phyloP scores from a whole-genome alignment of 2,113 vertebrate species.

The Pao palembangensis region DNA sequence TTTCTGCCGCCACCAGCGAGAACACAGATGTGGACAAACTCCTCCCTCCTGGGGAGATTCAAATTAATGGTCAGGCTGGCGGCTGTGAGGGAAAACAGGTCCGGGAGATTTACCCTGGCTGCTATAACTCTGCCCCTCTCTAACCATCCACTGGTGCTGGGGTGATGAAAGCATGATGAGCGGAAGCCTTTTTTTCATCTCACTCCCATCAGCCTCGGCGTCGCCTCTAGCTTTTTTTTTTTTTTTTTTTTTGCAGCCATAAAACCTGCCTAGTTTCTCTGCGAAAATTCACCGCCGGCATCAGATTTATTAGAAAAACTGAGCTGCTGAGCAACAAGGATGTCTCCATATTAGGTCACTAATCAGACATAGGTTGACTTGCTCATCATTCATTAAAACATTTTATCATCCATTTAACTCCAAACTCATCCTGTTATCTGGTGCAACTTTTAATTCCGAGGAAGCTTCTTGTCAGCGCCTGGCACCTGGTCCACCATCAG shows the following conservation, averaged over 20 bases:
- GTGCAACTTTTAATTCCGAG: no score
- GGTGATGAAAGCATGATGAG: slow-evolving; percentile 62
- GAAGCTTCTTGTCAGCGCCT: no score
- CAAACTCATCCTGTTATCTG: no score
- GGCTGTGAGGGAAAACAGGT: slow-evolving; percentile 25
- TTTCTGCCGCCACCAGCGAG: slow-evolving; percentile 8
- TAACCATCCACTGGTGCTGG: slow-evolving; percentile 28
- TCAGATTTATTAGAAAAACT: slow-evolving; percentile 41
- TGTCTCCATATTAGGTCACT: slow-evolving; percentile 9
- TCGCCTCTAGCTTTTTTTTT: slow-evolving; percentile 41
- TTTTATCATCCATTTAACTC: no score
- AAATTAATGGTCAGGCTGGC: slow-evolving; percentile 54
- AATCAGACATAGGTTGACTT: slow-evolving; percentile 3
- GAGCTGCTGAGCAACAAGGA: slow-evolving; percentile 11
- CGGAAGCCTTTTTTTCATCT: slow-evolving; percentile 56
- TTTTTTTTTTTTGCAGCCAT: slow-evolving; percentile 10
- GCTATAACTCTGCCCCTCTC: slow-evolving; percentile 45
- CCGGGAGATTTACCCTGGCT: slow-evolving; percentile 55
- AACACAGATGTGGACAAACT: slow-evolving; percentile 37
- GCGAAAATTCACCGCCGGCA: slow-evolving; percentile 29
- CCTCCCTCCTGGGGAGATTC: slow-evolving; percentile 28
- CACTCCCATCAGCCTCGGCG: slow-evolving; percentile 38
- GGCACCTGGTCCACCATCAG: no score
- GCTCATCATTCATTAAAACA: neutral
- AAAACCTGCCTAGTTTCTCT: slow-evolving; percentile 36